Evolutionary conservation across 2,797 vertebrate species (phyloP).

Genomic region (Spinibarbus caldwelli): DNA sequence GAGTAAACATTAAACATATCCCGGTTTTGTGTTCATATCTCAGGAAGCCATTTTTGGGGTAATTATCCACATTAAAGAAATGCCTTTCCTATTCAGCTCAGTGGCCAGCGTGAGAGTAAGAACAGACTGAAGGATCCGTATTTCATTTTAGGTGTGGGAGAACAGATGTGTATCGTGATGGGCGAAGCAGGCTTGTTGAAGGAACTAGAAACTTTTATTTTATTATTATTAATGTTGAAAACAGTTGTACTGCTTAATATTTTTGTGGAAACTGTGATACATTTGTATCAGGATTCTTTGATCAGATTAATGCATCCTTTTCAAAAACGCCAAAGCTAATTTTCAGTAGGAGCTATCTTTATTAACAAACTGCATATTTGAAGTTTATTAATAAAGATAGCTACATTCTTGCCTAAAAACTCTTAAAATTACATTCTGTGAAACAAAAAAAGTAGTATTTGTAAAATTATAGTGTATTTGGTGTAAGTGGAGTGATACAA

Average conservation of each 20-base stretch:
- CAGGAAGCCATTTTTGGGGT: conserved; percentile 57
- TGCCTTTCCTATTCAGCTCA: conserved; percentile 59
- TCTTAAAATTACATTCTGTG: neutral
- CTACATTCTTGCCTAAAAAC: neutral
- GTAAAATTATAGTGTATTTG: too few relatives aligned
- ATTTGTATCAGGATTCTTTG: neutral
- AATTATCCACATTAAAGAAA: conserved; percentile 66
- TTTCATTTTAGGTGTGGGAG: conserved; percentile 46
- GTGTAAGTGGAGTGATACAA: too few relatives aligned
- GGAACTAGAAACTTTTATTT: conserved; percentile 36
- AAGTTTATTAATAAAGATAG: neutral
- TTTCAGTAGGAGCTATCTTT: neutral
- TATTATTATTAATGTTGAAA: neutral
- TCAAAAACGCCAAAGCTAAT: too few relatives aligned
- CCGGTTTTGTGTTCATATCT: conserved; percentile 52
- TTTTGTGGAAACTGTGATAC: neutral
- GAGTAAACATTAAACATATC: conserved; percentile 49
- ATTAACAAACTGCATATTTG: neutral
- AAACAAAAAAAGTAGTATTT: too few relatives aligned
- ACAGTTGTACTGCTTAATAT: conserved; percentile 2
- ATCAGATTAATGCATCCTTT: too few relatives aligned
- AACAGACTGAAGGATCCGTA: conserved; percentile 30
- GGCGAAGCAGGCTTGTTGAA: conserved; percentile 26
- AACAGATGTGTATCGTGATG: conserved; percentile 54
- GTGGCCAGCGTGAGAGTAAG: conserved; percentile 50